A percentile compares a stretch with the other conserved stretches of the same genome.
Conservation (phyloP, 1,140 invertebrate species). For the Zaprionus ornatus region DNA sequence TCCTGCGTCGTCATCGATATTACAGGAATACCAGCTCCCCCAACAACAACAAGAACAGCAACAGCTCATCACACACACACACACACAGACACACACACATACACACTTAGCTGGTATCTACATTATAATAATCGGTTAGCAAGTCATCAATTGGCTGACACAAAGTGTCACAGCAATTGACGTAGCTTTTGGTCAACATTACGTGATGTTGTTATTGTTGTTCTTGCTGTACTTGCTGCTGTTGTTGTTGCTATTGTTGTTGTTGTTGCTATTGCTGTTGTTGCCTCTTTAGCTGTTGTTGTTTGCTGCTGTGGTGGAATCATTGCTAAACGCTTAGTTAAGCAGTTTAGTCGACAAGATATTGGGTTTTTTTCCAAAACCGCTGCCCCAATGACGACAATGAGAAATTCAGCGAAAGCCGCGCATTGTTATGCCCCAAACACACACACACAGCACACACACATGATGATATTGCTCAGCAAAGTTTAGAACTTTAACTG, state of each 20-base stretch:
- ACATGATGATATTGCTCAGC: slow-evolving; percentile 24
- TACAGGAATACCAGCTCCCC: slow-evolving; percentile 14
- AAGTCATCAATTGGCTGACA: slow-evolving; percentile 13
- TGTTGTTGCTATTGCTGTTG: slow-evolving; percentile 5
- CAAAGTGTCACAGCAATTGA: slow-evolving; percentile 34
- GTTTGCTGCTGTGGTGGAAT: slow-evolving; percentile 1
- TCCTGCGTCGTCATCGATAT: slow-evolving; percentile 19
- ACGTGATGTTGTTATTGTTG: slow-evolving; percentile 1
- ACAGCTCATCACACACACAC: not conserved
- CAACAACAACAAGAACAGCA: not conserved
- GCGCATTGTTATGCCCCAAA: slow-evolving; percentile 23
- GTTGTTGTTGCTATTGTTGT: not conserved
- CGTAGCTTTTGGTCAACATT: slow-evolving; percentile 29
- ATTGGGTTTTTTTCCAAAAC: slow-evolving; percentile 27
- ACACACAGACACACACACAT: not conserved
- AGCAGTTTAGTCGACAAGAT: not conserved
- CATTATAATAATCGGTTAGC: slow-evolving; percentile 27
- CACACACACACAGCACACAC: slow-evolving; percentile 17
- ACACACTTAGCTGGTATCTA: not conserved
- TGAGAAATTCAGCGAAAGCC: slow-evolving; percentile 47
- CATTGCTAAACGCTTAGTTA: slow-evolving; percentile 16
- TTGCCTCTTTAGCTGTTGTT: not conserved
- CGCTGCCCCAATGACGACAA: slow-evolving; percentile 30
- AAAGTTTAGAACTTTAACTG: slow-evolving; percentile 31
- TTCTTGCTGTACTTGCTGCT: too few species aligned